Percentiles rank a stretch among this genome's conserved stretches.
Conservation (phyloP, 2,113 vertebrate genomes). For the Haemorhous mexicanus region DNA sequence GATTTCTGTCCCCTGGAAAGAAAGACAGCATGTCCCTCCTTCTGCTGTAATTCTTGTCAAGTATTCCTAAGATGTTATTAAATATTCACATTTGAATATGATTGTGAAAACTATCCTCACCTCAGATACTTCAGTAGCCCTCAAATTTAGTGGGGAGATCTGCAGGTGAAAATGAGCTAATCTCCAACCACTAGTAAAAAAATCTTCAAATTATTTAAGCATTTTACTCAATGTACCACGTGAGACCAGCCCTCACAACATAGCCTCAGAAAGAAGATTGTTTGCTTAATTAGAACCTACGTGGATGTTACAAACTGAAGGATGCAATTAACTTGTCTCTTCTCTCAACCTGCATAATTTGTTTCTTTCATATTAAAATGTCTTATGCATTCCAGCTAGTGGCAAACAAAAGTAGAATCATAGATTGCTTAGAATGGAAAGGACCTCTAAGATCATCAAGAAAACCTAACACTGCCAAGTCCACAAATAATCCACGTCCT, state of each 20-base stretch:
- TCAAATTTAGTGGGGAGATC: not conserved
- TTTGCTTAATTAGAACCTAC: conserved; percentile 47
- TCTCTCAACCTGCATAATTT: conserved; percentile 15
- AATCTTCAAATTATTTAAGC: not conserved
- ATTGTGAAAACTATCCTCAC: not conserved
- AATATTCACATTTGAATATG: not conserved
- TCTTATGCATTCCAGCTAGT: not conserved
- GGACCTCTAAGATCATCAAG: not conserved
- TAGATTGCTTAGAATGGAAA: not conserved
- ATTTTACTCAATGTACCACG: not conserved
- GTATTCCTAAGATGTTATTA: not conserved
- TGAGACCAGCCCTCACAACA: not conserved
- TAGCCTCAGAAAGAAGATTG: not conserved
- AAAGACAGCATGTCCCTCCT: not conserved
- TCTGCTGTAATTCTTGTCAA: not conserved
- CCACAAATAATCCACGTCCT: not conserved
- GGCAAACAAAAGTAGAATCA: not conserved
- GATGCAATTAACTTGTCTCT: conserved; percentile 60
- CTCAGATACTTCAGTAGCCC: not conserved
- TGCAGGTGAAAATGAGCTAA: not conserved
- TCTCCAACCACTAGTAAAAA: not conserved
- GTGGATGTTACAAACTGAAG: conserved; percentile 1
- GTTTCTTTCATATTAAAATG: conserved; percentile 48
- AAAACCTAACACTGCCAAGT: not conserved
- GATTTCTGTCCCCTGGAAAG: not conserved